Base-by-base conservation (phyloP, 1,140 invertebrate species). In the Lepeophtheirus salmonis region DNA sequence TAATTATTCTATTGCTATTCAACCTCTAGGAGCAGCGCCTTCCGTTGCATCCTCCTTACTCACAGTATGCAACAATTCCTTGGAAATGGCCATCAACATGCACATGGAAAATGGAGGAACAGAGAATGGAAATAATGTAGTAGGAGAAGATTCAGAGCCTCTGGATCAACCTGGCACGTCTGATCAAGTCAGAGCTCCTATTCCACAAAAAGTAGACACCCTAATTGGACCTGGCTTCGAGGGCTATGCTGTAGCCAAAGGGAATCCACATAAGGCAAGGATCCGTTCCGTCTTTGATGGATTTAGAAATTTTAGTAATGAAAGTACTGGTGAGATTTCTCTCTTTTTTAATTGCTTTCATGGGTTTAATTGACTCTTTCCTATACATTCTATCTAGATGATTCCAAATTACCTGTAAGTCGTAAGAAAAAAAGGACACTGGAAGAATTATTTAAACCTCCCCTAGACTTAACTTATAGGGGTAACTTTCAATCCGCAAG, bases 391-490 rank as follows among this genome's bases (percentile, higher is more conserved):
- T 20, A 13, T 52, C 10, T n/a, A 52, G 20, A 16, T 16, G 20
- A 52, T 16, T 10, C 14, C 14, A 62, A 67, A 30, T 66, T 67
- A 63, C 68, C 69, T 18, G 60, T 64, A 12, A 68, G 68, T 1
- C 52, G 65, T 2, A 72, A 67, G 57, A 78, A 78, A 64, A 68
- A 70, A 48, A 74, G 74, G 65, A 79, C 81, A 54, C 69, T 86
- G 25, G 81, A 83, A 70, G 81, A 83, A 67, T 70, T 86, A 6
- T 86, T 83, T 67, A 74, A 82, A 63, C 83, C 84, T 26, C 83
- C 83, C 1, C 75, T 80, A 60, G 81, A 86, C 67, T 73, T 86
- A 22, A 75, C 82, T 21, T 80, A 76, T 67, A 73, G 78, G 61
- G 83, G 83, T 18, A 75, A 79, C 22, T 80, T 84, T 65, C 72